phyloP scores from a whole-genome alignment of 2,888 invertebrate genomes.

The Drosophila prolongata region DNA sequence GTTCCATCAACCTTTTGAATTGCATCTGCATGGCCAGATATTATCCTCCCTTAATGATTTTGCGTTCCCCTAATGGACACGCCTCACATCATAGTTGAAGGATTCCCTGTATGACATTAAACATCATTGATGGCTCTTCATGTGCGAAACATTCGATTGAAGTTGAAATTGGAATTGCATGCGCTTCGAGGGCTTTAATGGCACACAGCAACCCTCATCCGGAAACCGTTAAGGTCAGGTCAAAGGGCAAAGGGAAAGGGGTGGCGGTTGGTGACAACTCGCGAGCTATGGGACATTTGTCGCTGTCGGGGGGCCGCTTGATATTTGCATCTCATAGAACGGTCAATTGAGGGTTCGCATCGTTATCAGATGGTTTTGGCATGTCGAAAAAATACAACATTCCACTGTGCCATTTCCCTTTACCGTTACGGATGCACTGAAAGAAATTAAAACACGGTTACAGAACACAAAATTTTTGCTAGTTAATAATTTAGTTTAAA shows the following conservation, averaged over 20 bases:
- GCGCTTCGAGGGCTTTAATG: slow-evolving; percentile 26
- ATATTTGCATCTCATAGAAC: slow-evolving; percentile 49
- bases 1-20: slow-evolving; percentile 13
- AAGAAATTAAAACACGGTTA: too few species aligned
- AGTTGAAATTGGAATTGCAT: slow-evolving; percentile 39
- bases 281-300: slow-evolving; percentile 33
- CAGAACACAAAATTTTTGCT: too few species aligned
- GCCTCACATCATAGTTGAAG: slow-evolving; percentile 40
- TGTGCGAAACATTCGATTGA: slow-evolving; percentile 37
- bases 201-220: slow-evolving; percentile 41
- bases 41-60: slow-evolving; percentile 28
- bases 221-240: slow-evolving; percentile 23
- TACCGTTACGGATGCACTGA: slow-evolving; percentile 18
- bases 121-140: slow-evolving; percentile 44
- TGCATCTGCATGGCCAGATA: slow-evolving; percentile 9
- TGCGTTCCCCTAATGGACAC: slow-evolving; percentile 28
- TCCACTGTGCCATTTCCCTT: slow-evolving; percentile 40
- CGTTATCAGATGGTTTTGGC: slow-evolving; percentile 49
- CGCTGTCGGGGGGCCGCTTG: slow-evolving; percentile 43
- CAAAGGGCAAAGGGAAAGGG: not conserved
- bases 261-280: slow-evolving; percentile 35
- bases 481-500: too few species aligned
- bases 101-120: slow-evolving; percentile 36
- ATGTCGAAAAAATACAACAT: slow-evolving; percentile 33
- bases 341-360: slow-evolving; percentile 49